Evolutionary conservation across 1,140 invertebrate genomes (phyloP).

Genomic region (Caenorhabditis remanei): DNA sequence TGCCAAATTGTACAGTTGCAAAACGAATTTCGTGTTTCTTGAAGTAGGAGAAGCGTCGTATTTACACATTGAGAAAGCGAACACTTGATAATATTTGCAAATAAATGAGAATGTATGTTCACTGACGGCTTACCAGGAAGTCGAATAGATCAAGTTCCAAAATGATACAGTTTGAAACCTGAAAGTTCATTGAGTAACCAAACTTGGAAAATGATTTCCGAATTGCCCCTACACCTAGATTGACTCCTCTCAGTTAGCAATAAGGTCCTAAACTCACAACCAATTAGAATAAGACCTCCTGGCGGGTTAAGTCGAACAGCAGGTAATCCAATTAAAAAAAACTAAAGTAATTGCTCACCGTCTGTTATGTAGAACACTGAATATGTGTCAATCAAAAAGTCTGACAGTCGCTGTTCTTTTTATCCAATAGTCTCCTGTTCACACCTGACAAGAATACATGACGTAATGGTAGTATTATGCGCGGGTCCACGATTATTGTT

Average conservation of each 20-base stretch:
- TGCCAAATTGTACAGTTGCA: constrained; percentile 20
- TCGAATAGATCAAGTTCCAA: too few relatives aligned
- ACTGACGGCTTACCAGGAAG: too few relatives aligned
- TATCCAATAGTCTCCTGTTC: neutral
- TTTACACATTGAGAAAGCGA: neutral
- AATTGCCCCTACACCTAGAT: too few relatives aligned
- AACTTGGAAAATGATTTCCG: too few relatives aligned
- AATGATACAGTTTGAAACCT: neutral
- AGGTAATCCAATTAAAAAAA: neutral
- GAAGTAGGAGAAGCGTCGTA: neutral
- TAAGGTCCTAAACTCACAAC: too few relatives aligned
- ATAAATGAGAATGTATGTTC: neutral
- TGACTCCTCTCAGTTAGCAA: too few relatives aligned
- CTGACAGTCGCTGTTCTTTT: neutral
- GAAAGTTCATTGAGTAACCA: too few relatives aligned
- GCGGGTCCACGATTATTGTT: neutral
- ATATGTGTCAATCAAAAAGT: neutral
- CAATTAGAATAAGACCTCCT: too few relatives aligned
- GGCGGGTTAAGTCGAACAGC: too few relatives aligned
- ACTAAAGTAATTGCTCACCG: constrained; percentile 15
- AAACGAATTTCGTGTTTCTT: neutral
- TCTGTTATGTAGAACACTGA: neutral
- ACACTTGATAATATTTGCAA: constrained; percentile 33
- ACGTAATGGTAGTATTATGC: constrained; percentile 28
- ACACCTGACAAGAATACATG: constrained; percentile 19